Base-by-base conservation (phyloP, 1,140 invertebrate species). In the Atopsyche davidsoni region DNA sequence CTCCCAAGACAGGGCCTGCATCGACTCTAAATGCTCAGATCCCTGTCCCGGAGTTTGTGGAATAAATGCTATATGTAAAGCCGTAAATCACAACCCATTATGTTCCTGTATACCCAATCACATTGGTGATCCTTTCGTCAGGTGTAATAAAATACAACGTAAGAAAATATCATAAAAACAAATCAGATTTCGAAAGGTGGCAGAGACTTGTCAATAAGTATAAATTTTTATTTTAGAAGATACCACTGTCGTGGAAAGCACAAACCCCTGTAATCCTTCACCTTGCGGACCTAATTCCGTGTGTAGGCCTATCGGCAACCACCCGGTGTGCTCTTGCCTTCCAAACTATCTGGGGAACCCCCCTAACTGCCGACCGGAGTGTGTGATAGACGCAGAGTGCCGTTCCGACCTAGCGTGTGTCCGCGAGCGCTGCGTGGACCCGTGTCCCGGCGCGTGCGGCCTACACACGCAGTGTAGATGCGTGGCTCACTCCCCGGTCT, bases 41-140 rank as follows among this genome's bases (percentile, higher is more conserved):
- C 86, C 86, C 13, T 91, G 87, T 60, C 68, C 74, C 0, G 83
- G 82, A 41, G 76, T 83, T 1, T 89, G 86, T 62, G 85, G 83
- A 2, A 75, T 73, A 46, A 75, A 72, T 42, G 85, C 82, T 13
- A 47, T 76, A 46, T 86, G 87, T 61, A 70, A 77, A 25, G 78
- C 82, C 2, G 75, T 84, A 51, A 85, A 85, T 62, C 88, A 91
- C 60, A 82, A 83, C 60, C 85, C 87, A 2, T 76, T 84, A 2
- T 91, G 87, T 62, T 78, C 75, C 41, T 92, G 88, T 65, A 79
- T 82, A 14, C 62, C 73, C 16, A 74, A 76, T 32, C 68, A 79
- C 28, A 68, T 78, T 19, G 84, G 84, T 22, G 82, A 86, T 78
- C 83, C 85, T 28, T 85, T 83, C 60, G 66, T 70, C 1, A 73